Base-by-base conservation (phyloP, 2,888 invertebrate genomes). In the Tricholauxania praeusta region DNA sequence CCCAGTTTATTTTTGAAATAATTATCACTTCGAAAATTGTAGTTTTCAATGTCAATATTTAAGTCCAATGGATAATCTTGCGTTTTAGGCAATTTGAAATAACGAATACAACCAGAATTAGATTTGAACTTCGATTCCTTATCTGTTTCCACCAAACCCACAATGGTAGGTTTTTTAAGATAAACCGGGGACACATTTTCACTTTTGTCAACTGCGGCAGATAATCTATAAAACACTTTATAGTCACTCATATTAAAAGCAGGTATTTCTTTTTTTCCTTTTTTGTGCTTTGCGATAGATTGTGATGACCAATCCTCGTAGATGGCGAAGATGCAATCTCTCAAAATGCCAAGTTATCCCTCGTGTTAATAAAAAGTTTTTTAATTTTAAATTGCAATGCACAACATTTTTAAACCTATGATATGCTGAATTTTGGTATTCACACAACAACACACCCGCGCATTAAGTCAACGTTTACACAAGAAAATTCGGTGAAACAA, bases 31-130 rank as follows among this genome's bases (percentile, higher is more conserved):
- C 63, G 52, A 47, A 22, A 28, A 32, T 7, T 47, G 15, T 52
- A 51, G 1, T 22, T 15, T 22, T 39, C 53, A 15, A 47, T 14
- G 3, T 63, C 70, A 8, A 10, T 53, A 52, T 62, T 70, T 28
- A 70, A 53, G n/a, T 70, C 62, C 28, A 70, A 62, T 32, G 70
- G 70, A 17, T 62, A 70, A 2, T 19, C 17, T 39, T 52, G 14
- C 7, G 19, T 1, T 52, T 60, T 52, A 12, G 70, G 70, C 52
- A 51, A 17, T 19, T 52, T 60, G 22, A 62, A 52, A 17, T 69
- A 69, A 12, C 17, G 49, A 28, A 69, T 49, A 22, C 39, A 22
- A 8, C 51, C 60, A 17, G 62, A 4, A 28, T 28, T 14, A 69
- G 19, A 52, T 28, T 51, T 52, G 4, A 70, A 6, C 39, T 62